Evolutionary conservation across 2,113 vertebrate genomes (phyloP).

Genomic region (Otus sunia): DNA sequence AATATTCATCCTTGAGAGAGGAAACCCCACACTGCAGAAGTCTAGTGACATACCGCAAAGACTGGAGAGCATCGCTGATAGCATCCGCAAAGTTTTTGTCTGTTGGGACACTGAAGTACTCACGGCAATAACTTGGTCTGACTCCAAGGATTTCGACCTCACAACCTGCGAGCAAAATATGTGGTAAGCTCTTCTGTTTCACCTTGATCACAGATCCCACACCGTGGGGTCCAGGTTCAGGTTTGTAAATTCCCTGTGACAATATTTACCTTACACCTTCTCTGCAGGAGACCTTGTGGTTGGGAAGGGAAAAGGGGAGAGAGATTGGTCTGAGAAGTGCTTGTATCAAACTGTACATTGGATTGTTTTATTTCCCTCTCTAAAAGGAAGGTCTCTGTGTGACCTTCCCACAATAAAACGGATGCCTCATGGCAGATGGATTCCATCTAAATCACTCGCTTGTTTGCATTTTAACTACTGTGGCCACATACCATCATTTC

Average conservation of each 20-base stretch:
- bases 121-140: constrained; percentile 83
- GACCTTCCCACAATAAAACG: not conserved
- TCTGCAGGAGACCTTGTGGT: not conserved
- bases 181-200: not conserved
- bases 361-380: not conserved
- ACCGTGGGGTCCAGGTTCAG: not conserved
- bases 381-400: not conserved
- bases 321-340: not conserved
- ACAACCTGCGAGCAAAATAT: constrained; percentile 79
- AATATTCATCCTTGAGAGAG: not conserved
- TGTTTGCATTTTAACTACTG: not conserved
- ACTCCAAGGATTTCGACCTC: constrained; percentile 91
- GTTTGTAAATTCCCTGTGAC: not conserved
- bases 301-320: not conserved
- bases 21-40: not conserved
- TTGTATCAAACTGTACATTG: not conserved
- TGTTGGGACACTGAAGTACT: constrained; percentile 85
- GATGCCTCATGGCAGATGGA: not conserved
- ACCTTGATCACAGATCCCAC: not conserved
- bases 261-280: not conserved
- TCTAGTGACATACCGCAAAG: constrained; percentile 76
- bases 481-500: not conserved
- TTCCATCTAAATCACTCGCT: not conserved
- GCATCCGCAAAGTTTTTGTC: constrained; percentile 82
- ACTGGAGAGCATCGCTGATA: constrained; percentile 78